Conservation (phyloP, 2,888 invertebrate genomes). For the Rhingia rostrata region DNA sequence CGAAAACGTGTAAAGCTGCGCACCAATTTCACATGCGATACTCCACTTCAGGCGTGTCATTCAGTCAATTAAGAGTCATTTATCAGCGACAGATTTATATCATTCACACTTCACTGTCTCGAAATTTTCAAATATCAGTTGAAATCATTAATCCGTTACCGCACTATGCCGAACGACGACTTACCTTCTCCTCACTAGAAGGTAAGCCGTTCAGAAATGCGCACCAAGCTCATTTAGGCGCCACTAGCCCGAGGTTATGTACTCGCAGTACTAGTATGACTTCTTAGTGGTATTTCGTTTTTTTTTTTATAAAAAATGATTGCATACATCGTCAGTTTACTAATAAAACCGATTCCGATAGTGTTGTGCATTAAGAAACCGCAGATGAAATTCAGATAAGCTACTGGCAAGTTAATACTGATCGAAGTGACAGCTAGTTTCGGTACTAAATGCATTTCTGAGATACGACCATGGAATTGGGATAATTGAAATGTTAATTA, state of each 20-base stretch:
- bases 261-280: no score
- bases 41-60: constrained; percentile 10
- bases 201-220: constrained; percentile 45
- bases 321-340: constrained; percentile 6
- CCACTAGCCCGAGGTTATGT: constrained; percentile 53
- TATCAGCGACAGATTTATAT: constrained; percentile 36
- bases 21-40: background rate
- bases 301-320: constrained; percentile 16
- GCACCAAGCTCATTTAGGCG: constrained; percentile 55
- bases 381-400: constrained; percentile 53
- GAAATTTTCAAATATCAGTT: constrained; percentile 7
- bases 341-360: constrained; percentile 15
- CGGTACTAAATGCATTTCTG: background rate
- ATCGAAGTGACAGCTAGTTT: constrained; percentile 47
- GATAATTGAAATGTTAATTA: background rate
- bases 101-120: constrained; percentile 24
- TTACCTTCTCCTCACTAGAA: constrained; percentile 1
- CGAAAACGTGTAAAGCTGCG: background rate
- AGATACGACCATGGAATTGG: background rate
- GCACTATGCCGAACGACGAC: constrained; percentile 13
- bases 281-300: background rate
- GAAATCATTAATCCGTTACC: constrained; percentile 11
- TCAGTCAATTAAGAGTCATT: constrained; percentile 26
- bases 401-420: constrained; percentile 45
- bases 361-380: constrained; percentile 19